These are phyloP conservation scores for Xyliphius kryptos DNA, from an alignment of 2,113 vertebrate genomes.

Conservation along the genomic window DNA sequence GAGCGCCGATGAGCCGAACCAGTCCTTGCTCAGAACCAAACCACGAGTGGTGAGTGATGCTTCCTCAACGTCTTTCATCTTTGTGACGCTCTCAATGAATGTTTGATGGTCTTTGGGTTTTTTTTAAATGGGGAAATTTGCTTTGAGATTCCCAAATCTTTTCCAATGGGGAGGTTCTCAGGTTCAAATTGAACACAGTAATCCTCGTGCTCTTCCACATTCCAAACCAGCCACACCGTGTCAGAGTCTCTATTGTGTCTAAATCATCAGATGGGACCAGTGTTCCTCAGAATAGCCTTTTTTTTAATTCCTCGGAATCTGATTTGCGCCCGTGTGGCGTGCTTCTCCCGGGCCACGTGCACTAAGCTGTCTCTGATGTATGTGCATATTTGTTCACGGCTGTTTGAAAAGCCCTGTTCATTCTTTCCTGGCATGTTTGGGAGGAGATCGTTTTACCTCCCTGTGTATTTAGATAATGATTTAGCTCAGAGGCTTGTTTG, in stretches of 20 bases:
- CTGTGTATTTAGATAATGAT: slow-evolving; percentile 25
- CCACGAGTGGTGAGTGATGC: slow-evolving; percentile 92
- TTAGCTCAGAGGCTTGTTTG: slow-evolving; percentile 12
- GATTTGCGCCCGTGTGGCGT: too few relatives aligned
- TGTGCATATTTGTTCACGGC: slow-evolving; percentile 5
- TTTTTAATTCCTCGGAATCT: too few relatives aligned
- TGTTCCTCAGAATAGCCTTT: slow-evolving; percentile 19
- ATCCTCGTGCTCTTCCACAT: too few relatives aligned
- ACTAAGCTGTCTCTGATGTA: neutral
- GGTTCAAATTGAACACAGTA: too few relatives aligned
- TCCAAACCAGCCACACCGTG: neutral
- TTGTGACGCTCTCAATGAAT: too few relatives aligned
- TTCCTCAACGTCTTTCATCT: too few relatives aligned
- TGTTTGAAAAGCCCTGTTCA: slow-evolving; percentile 26
- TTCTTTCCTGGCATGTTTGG: slow-evolving; percentile 34
- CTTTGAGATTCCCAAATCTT: too few relatives aligned
- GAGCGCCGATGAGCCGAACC: slow-evolving; percentile 58
- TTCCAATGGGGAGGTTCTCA: too few relatives aligned
- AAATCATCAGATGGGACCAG: neutral
- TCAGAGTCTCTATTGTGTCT: slow-evolving; percentile 20
- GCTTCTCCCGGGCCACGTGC: neutral
- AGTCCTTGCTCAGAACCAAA: slow-evolving; percentile 70
- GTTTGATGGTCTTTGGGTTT: too few relatives aligned
- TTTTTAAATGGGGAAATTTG: too few relatives aligned
- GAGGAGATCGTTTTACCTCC: slow-evolving; percentile 19